phyloP scores from a whole-genome alignment of 2,113 vertebrate genomes.

The Propithecus coquereli region DNA sequence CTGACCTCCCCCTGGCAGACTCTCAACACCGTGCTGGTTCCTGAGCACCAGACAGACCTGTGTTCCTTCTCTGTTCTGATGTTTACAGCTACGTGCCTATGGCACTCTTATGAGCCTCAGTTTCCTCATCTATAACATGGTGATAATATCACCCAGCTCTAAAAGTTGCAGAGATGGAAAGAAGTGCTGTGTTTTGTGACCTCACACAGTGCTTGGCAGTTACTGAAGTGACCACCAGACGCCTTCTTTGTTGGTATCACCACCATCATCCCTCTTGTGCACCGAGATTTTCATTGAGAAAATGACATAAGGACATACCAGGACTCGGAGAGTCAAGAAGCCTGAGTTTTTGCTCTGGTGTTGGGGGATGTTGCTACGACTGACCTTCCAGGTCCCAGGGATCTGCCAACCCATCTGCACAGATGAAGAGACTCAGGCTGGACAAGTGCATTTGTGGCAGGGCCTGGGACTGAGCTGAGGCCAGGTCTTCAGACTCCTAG shows the following conservation, averaged over 20 bases:
- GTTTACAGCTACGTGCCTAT: neutral
- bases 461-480: neutral
- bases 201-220: neutral
- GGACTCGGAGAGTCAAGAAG: neutral
- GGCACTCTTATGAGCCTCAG: neutral
- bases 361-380: neutral
- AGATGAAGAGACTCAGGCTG: neutral
- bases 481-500: neutral
- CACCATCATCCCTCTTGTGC: neutral
- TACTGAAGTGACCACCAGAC: neutral
- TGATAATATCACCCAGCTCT: neutral
- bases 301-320: neutral
- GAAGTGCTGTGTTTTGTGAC: neutral
- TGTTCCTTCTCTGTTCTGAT: neutral
- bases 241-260: neutral
- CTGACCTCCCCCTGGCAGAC: neutral
- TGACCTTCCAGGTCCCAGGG: neutral
- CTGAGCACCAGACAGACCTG: neutral
- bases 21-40: neutral
- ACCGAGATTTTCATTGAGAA: neutral
- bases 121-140: neutral
- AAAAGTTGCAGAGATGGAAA: neutral
- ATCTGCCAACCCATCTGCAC: too few relatives aligned
- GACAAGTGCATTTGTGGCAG: neutral
- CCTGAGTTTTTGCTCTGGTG: neutral